Base-by-base conservation (phyloP, 1,140 invertebrate species). In the Drosophila chauvacae region DNA sequence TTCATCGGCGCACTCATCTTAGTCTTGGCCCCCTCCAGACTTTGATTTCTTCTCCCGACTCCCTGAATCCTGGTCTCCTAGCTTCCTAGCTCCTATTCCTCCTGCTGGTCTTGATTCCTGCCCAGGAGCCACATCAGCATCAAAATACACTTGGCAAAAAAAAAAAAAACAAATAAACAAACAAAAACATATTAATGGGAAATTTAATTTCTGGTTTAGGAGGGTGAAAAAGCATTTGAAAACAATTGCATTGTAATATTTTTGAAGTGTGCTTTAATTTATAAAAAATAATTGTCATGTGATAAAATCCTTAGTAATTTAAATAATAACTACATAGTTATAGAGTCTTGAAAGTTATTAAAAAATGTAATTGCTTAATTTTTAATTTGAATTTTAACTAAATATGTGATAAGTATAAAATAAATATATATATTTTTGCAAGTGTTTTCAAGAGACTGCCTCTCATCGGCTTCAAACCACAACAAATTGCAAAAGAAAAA, bases 401-500 rank as follows among this genome's bases (percentile, higher is more conserved):
- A 28, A 28, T 28, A 28, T 28, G 5, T 28, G 28, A 28, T 28
- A 28, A 28, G 5, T 7, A 28, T 28, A 28, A 28, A 28, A 7
- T 28, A 28, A 28, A 30, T 30, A 2, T 5, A 1, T 7, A 6
- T 20, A 11, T 66, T 30, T 39, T 4, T 18, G 30, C 2, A 2
- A 48, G 47, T 66, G 62, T 14, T 4, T 3, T 14, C 18, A 23
- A 39, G 11, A 66, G 62, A 68, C 44, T 28, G 37, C 37, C 65
- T 44, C 47, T 47, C 65, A 53, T 51, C 37, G 71, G 53, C 73
- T 51, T 50, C 74, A 70, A 65, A 80, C 80, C 76, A 80, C 83
- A 87, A 87, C 84, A 87, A 87, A 87, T 87, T 83, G 80, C 71
- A 88, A 83, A 88, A 28, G 28, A 26, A n/a, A 28, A 28, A 50